Evolutionary conservation across 2,888 invertebrate species (phyloP).

Genomic region (Halocaridina rubra): DNA sequence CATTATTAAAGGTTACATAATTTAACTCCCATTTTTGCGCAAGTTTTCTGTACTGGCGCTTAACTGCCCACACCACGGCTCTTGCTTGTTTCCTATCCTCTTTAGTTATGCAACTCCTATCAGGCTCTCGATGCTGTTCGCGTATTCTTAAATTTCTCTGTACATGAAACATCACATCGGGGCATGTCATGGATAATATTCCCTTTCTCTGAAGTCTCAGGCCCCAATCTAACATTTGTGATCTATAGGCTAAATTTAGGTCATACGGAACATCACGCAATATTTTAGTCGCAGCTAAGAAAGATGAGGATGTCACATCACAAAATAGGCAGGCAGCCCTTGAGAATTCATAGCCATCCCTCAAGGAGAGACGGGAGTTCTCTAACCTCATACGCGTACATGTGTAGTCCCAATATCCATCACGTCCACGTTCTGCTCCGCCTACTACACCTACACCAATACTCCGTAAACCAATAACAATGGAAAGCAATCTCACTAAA

Average conservation of each 20-base stretch:
- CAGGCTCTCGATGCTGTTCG: neutral
- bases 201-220: slow-evolving; percentile 48
- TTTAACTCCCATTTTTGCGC: slow-evolving; percentile 55
- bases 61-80: slow-evolving; percentile 29
- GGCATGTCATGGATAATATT: slow-evolving; percentile 53
- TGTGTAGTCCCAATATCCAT: slow-evolving; percentile 55
- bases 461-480: slow-evolving; percentile 14
- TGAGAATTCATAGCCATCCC: slow-evolving; percentile 53
- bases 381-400: slow-evolving; percentile 40
- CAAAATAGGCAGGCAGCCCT: slow-evolving; percentile 56
- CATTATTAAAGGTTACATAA: slow-evolving; percentile 37
- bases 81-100: slow-evolving; percentile 46
- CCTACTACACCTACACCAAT: slow-evolving; percentile 51
- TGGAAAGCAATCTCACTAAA: slow-evolving; percentile 35
- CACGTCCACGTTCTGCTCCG: slow-evolving; percentile 52
- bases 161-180: slow-evolving; percentile 57
- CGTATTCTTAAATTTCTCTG: neutral
- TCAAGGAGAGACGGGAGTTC: slow-evolving; percentile 35
- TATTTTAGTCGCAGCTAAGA: slow-evolving; percentile 45
- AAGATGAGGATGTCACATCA: slow-evolving; percentile 48
- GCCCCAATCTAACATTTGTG: slow-evolving; percentile 47
- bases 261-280: slow-evolving; percentile 42
- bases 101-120: slow-evolving; percentile 38
- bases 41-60: slow-evolving; percentile 48
- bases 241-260: slow-evolving; percentile 24